Percentiles rank a stretch among this genome's conserved stretches.
Conservation (phyloP, 2,113 vertebrate species). For the Tyrannus savana region DNA sequence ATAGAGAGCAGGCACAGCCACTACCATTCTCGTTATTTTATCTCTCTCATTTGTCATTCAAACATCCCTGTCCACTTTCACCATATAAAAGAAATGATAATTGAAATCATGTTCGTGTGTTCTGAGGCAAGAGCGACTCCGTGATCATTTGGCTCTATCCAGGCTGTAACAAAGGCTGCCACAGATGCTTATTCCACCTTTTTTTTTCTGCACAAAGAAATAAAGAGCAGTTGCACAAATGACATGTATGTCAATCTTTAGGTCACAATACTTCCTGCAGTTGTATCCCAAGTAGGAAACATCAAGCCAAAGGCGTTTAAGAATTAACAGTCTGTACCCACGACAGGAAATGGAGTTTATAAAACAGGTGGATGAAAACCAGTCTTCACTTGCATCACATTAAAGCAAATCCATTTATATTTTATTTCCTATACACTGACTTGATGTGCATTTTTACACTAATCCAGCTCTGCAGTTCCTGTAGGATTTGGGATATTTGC, state of each 20-base stretch:
- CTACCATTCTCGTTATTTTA: background rate
- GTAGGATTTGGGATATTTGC: background rate
- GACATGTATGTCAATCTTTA: constrained; percentile 52
- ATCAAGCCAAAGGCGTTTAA: constrained; percentile 29
- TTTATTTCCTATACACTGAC: constrained; percentile 36
- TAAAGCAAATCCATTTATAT: constrained; percentile 33
- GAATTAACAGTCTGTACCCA: constrained; percentile 55
- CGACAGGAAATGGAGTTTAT: constrained; percentile 26
- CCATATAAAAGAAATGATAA: background rate
- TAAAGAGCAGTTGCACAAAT: constrained; percentile 39
- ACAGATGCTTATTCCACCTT: background rate
- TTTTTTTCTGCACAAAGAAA: constrained; percentile 7
- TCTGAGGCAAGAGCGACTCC: background rate
- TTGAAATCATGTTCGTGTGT: background rate
- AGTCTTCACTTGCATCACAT: constrained; percentile 11
- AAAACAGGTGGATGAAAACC: constrained; percentile 49
- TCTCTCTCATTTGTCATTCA: background rate
- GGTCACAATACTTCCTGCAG: constrained; percentile 21
- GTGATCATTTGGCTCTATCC: background rate
- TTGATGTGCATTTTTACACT: background rate
- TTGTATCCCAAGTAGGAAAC: constrained; percentile 39
- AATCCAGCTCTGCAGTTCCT: background rate
- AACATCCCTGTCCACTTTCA: background rate
- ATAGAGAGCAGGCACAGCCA: background rate
- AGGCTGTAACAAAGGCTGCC: constrained; percentile 12